These are phyloP conservation scores for Spea bombifrons DNA, from an alignment of 2,113 vertebrate species.

Conservation along the genomic window DNA sequence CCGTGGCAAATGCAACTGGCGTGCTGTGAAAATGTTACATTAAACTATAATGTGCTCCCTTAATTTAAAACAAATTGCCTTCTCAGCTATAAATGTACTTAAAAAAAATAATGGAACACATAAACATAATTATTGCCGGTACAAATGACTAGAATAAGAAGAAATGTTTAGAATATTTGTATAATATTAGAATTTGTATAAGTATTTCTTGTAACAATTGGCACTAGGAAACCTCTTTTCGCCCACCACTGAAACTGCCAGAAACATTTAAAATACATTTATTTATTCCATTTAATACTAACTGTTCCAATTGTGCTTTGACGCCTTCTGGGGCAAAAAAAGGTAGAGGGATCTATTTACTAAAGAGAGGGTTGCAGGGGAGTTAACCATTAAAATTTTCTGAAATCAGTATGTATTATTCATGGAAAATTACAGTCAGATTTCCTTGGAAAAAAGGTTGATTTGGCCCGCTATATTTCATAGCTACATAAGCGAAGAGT, in stretches of 20 bases:
- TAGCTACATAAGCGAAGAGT: too few relatives aligned
- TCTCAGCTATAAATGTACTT: not conserved
- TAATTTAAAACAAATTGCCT: not conserved
- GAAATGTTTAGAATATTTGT: slow-evolving; percentile 4
- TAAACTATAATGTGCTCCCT: not conserved
- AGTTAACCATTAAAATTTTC: too few relatives aligned
- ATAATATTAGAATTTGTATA: not conserved
- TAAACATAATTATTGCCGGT: slow-evolving; percentile 4
- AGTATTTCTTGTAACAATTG: slow-evolving; percentile 5
- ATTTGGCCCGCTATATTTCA: too few relatives aligned
- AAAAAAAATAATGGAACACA: slow-evolving; percentile 1
- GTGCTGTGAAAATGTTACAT: slow-evolving; percentile 21
- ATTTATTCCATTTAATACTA: not conserved
- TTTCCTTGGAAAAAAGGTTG: too few relatives aligned
- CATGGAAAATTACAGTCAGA: too few relatives aligned
- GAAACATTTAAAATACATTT: slow-evolving; percentile 1
- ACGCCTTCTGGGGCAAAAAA: not conserved
- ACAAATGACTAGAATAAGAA: slow-evolving; percentile 23
- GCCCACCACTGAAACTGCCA: slow-evolving; percentile 6
- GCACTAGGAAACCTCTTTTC: slow-evolving; percentile 6
- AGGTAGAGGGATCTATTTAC: too few relatives aligned
- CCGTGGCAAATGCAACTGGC: not conserved
- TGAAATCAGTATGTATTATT: too few relatives aligned
- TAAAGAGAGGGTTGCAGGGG: too few relatives aligned
- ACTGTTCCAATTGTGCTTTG: slow-evolving; percentile 6